Evolutionary conservation across 2,888 invertebrate genomes (phyloP).

Genomic region (Argynnis bischoffii): DNA sequence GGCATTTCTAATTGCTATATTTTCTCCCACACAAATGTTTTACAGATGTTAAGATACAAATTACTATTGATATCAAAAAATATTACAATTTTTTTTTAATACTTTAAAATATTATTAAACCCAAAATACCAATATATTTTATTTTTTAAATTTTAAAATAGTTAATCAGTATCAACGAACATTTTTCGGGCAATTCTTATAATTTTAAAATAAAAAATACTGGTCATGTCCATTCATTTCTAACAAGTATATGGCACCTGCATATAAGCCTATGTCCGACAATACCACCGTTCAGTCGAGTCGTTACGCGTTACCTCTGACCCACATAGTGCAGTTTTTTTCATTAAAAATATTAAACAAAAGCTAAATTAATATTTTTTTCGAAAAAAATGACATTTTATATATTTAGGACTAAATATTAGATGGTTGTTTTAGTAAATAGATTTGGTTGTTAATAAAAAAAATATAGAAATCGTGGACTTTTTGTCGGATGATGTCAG

Average conservation of each 20-base stretch:
- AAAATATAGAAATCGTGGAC: conserved; percentile 8
- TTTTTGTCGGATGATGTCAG: conserved; percentile 36
- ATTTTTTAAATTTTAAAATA: no score
- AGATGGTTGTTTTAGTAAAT: neutral
- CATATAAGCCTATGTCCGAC: conserved; percentile 78
- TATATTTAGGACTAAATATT: conserved; percentile 16
- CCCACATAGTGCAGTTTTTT: conserved; percentile 49
- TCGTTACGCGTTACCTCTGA: conserved; percentile 66
- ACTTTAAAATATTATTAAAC: neutral
- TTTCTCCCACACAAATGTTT: no score
- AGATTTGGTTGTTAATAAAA: neutral
- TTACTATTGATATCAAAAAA: no score
- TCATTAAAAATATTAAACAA: conserved; percentile 19
- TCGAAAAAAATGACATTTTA: conserved; percentile 6
- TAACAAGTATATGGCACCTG: conserved; percentile 59
- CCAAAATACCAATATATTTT: neutral
- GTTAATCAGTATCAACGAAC: no score
- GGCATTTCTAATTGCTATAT: no score
- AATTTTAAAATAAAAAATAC: no score
- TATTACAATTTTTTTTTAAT: neutral
- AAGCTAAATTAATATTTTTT: conserved; percentile 28
- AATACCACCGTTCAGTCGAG: conserved; percentile 71
- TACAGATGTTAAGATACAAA: no score
- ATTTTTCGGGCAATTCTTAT: no score
- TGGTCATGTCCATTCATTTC: conserved; percentile 57